Conservation (phyloP, 2,797 vertebrate genomes). For the Knipowitschia caucasica region DNA sequence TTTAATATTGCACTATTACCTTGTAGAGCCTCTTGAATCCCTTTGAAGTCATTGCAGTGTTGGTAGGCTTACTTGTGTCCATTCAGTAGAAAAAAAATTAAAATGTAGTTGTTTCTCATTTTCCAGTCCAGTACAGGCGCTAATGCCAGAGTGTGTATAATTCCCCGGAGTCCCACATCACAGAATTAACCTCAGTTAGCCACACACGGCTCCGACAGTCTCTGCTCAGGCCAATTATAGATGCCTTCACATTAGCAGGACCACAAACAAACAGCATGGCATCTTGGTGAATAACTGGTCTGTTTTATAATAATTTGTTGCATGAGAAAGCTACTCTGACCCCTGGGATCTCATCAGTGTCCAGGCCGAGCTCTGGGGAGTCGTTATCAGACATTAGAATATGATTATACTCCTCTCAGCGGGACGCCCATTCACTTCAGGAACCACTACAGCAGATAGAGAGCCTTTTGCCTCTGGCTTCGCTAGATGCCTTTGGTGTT, state of each 20-base stretch:
- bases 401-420: constrained; percentile 59
- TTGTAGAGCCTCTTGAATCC: constrained; percentile 9
- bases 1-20: constrained; percentile 37
- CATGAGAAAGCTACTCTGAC: constrained; percentile 11
- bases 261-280: constrained; percentile 17
- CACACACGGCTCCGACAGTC: constrained; percentile 29
- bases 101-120: constrained; percentile 73
- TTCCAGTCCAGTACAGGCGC: constrained; percentile 76
- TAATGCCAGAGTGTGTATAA: constrained; percentile 75
- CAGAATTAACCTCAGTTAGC: constrained; percentile 59
- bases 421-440: constrained; percentile 50
- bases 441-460: constrained; percentile 16
- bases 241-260: constrained; percentile 15
- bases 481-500: not conserved
- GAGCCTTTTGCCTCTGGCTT: too few species aligned
- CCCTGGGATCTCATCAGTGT: constrained; percentile 51
- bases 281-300: constrained; percentile 5
- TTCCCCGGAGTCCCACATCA: constrained; percentile 67
- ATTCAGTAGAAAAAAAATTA: constrained; percentile 61
- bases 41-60: constrained; percentile 6
- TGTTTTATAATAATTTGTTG: constrained; percentile 2
- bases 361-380: constrained; percentile 50
- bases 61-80: constrained; percentile 22
- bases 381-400: constrained; percentile 65
- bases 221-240: constrained; percentile 19